These are phyloP conservation scores for Heliconius ismenius DNA, from an alignment of 2,888 invertebrate genomes.

Conservation along the genomic window DNA sequence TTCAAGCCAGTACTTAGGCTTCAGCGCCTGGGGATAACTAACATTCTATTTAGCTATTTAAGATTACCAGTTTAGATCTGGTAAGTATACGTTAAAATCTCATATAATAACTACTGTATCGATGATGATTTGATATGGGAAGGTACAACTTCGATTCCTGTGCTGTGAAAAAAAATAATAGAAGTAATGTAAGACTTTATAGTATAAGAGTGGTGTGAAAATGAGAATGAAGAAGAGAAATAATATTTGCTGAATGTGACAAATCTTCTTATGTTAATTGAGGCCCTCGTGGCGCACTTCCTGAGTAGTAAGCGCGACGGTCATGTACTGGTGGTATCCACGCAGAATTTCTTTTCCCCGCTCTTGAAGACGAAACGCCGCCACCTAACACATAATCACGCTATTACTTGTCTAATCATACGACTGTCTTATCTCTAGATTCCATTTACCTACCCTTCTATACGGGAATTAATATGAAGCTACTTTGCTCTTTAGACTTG, in stretches of 20 bases:
- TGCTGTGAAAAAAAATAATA: not conserved
- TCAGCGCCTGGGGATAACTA: slow-evolving; percentile 9
- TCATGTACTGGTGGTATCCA: too few species aligned
- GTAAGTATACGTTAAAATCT: slow-evolving; percentile 14
- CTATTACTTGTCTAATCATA: too few species aligned
- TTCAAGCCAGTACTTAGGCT: slow-evolving; percentile 17
- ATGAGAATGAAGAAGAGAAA: not conserved
- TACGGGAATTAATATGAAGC: not conserved
- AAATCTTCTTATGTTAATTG: not conserved
- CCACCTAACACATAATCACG: too few species aligned
- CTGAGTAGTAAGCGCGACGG: too few species aligned
- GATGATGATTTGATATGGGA: not conserved
- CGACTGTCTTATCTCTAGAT: not conserved
- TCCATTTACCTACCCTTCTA: not conserved
- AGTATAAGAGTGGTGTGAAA: not conserved
- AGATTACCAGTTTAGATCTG: slow-evolving; percentile 13
- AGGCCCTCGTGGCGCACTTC: not conserved
- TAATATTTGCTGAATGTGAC: not conserved
- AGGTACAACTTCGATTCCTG: not conserved
- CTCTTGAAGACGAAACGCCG: too few species aligned
- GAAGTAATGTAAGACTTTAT: not conserved
- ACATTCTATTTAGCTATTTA: slow-evolving; percentile 19
- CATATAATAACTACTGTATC: not conserved
- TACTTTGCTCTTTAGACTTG: not conserved
- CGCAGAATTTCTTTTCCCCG: too few species aligned